These are phyloP conservation scores for Diabrotica virgifera DNA, from an alignment of 1,140 invertebrate species.

Conservation along the genomic window DNA sequence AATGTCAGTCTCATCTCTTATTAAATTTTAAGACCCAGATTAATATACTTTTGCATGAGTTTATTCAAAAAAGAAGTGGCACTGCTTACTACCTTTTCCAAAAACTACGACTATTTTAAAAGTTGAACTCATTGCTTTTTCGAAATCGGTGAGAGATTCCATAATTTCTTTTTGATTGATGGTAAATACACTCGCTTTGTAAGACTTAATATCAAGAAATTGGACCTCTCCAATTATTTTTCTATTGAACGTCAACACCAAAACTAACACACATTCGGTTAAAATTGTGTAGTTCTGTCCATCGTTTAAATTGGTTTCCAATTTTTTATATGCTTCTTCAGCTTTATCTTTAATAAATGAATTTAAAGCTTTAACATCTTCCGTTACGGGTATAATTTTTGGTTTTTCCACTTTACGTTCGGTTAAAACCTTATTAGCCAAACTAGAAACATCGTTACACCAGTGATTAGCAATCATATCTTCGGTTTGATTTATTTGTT, in stretches of 20 bases:
- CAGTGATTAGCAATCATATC: constrained; percentile 27
- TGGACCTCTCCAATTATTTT: no score
- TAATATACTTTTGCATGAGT: no score
- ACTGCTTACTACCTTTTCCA: no score
- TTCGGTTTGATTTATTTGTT: constrained; percentile 19
- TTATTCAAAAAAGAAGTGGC: no score
- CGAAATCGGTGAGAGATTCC: no score
- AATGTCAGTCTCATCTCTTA: no score
- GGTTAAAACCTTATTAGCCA: constrained; percentile 28
- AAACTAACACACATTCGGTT: constrained; percentile 25
- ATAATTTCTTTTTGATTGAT: no score
- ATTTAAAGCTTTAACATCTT: constrained; percentile 22
- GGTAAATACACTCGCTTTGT: no score
- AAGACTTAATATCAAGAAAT: no score
- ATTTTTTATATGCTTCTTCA: constrained; percentile 23
- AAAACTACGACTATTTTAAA: no score
- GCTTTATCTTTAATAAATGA: constrained; percentile 17
- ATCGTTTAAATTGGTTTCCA: constrained; percentile 10
- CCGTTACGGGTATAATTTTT: constrained; percentile 23
- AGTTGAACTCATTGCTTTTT: no score
- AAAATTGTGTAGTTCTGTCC: constrained; percentile 25
- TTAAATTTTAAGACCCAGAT: no score
- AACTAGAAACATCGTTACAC: constrained; percentile 29
- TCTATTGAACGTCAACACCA: constrained; percentile 24
- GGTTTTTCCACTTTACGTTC: constrained; percentile 24